A percentile compares a stretch with the other conserved stretches of the same genome.
phyloP scores from a whole-genome alignment of 2,797 vertebrate species.

The Muraenolepis orangiensis region DNA sequence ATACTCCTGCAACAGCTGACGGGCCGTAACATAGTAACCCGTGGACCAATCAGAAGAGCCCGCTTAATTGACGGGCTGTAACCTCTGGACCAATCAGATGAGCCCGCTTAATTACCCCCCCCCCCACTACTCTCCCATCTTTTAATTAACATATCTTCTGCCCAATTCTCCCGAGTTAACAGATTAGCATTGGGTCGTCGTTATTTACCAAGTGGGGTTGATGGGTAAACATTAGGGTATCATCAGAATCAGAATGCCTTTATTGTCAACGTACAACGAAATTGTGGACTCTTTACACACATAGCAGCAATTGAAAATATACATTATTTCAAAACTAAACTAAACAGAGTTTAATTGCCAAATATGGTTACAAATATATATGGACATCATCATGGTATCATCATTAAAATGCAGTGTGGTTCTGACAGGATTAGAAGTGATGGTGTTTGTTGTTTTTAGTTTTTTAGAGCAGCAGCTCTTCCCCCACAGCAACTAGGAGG shows the following conservation, averaged over 20 bases:
- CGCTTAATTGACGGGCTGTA: slow-evolving; percentile 55
- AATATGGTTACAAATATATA: too few species aligned
- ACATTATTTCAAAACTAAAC: too few species aligned
- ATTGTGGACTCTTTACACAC: too few species aligned
- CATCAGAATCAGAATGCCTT: too few species aligned
- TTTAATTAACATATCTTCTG: slow-evolving; percentile 39
- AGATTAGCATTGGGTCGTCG: neutral
- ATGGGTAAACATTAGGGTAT: neutral
- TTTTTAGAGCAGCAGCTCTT: too few species aligned
- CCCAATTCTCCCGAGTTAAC: neutral
- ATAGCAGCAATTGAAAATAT: too few species aligned
- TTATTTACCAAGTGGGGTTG: neutral
- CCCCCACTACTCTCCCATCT: slow-evolving; percentile 15
- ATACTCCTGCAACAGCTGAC: slow-evolving; percentile 50
- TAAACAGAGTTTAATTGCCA: too few species aligned
- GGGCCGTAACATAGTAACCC: slow-evolving; percentile 64
- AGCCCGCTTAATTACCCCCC: slow-evolving; percentile 25
- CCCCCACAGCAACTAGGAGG: neutral
- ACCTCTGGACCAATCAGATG: slow-evolving; percentile 57
- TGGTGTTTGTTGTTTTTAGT: neutral
- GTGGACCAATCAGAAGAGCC: slow-evolving; percentile 48
- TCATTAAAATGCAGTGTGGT: neutral
- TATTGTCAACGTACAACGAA: too few species aligned
- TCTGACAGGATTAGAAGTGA: neutral
- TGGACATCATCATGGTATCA: too few species aligned